Evolutionary conservation across 2,797 vertebrate genomes (phyloP), one percentile per base, ranked within the genome.

Genomic region (Calcarius lapponicus): DNA sequence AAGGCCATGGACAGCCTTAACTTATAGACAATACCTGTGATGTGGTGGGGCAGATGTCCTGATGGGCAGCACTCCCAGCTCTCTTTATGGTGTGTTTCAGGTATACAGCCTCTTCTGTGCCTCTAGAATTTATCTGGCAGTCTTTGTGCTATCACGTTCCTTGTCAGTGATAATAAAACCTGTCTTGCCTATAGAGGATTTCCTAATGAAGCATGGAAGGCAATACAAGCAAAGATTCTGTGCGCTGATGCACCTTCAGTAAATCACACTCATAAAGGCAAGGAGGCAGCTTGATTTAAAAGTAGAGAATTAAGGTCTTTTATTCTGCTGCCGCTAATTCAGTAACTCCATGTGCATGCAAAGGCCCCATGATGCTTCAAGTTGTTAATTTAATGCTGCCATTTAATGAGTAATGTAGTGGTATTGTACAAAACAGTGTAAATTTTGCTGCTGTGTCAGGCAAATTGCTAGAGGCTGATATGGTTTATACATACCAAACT

Each of bases 321-420:
- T 78, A 58, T 61, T 93, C 31, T 80, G 50, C 56, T 80, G 54
- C 45, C 9, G 17, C 74, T 86, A 80, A 53, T 56, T 54, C 22
- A 64, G 64, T 89, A 89, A 92, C 76, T 92, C 32, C 28, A 20
- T 66, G 54, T 58, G 32, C 19, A 71, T 9, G 31, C 42, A 85
- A 90, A 60, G 12, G 36, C 51, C 57, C 38, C 66, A 31, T 20
- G 47, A 78, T 42, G 50, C 34, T 94, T 72, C 28, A 25, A 42
- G 12, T 32, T 42, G 65, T 80, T 96, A 91, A 90, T 96, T 92
- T 92, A 93, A 83, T 83, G 75, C 50, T 80, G 38, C 38, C 12
- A 42, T 92, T 92, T 92, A 91, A 93, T 80, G 86, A 97, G 91
- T 93, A 95, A 91, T 93, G 57, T 67, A 81, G 66, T 43, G n/a